Conservation (phyloP, 2,113 vertebrate species). For the Anoplopoma fimbria region DNA sequence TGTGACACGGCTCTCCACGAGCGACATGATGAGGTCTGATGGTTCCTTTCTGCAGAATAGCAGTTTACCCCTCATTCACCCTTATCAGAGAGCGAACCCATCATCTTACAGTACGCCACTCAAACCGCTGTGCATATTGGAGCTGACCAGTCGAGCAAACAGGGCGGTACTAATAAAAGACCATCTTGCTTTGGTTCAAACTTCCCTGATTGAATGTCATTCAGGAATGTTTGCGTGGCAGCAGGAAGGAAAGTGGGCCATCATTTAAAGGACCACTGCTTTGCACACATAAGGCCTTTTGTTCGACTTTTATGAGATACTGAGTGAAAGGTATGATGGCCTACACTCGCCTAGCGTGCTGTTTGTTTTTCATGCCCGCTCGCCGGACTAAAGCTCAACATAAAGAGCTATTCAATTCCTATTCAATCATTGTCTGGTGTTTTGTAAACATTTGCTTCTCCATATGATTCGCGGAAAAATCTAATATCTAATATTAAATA, state of each 20-base stretch:
- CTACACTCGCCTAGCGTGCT: slow-evolving; percentile 43
- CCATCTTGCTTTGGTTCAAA: slow-evolving; percentile 84
- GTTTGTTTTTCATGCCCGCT: slow-evolving; percentile 61
- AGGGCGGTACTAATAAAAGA: slow-evolving; percentile 83
- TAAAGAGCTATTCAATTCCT: slow-evolving; percentile 50
- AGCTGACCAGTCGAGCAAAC: slow-evolving; percentile 85
- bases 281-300: slow-evolving; percentile 78
- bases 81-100: slow-evolving; percentile 80
- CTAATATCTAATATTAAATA: slow-evolving; percentile 35
- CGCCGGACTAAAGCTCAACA: slow-evolving; percentile 42
- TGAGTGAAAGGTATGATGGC: slow-evolving; percentile 75
- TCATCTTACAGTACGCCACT: slow-evolving; percentile 80
- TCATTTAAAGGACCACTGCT: slow-evolving; percentile 75
- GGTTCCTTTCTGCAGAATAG: slow-evolving; percentile 84
- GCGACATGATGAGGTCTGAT: slow-evolving; percentile 84
- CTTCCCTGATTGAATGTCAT: slow-evolving; percentile 87
- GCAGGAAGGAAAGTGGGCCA: slow-evolving; percentile 75
- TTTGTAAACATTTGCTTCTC: slow-evolving; percentile 33
- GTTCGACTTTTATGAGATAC: slow-evolving; percentile 74
- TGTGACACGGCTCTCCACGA: slow-evolving; percentile 79
- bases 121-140: slow-evolving; percentile 75
- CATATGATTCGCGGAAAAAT: slow-evolving; percentile 14
- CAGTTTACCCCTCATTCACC: slow-evolving; percentile 85
- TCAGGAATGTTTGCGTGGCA: slow-evolving; percentile 85
- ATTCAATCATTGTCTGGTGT: slow-evolving; percentile 24